Base-by-base conservation (phyloP, 2,888 invertebrate genomes). In the Spisula subtruncata region DNA sequence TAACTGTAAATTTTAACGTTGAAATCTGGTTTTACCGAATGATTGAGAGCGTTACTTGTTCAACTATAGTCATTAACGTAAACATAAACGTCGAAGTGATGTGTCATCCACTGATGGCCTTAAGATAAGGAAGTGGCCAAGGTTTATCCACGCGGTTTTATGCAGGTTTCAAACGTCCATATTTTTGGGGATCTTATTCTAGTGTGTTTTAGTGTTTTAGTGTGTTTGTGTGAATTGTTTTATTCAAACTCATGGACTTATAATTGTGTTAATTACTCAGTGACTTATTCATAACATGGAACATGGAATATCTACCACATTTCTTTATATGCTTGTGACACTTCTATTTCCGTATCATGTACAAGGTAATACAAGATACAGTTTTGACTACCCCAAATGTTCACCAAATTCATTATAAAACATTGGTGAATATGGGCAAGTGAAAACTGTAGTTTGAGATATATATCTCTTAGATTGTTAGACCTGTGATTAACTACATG, bases 41-140 rank as follows among this genome's bases (percentile, higher is more conserved):
- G 71, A 46, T 51, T 84, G 51, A 75, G 35, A 41, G 56, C 12
- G 51, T 35, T 84, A 51, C 75, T 80, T 80, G 54, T 20, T 80
- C 29, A 6, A 84, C n/a, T 56, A 35, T 51, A 79, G 32, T 56
- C n/a, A 41, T 54, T 79, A 25, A 48, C 51, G 71, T 29, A 80
- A 25, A 35, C 54, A 87, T 51, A 54, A 87, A 87, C 83, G 83
- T 87, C 83, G 54, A 60, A 20, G 32, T 25, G 75, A 83, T 88
- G 87, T 83, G 71, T 86, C 71, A 86, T 79, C 32, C 1, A 60
- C 4, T 16, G 89, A 84, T 92, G 32, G 90, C 92, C 92, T 54
- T 41, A 88, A 92, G 92, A 84, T 82, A 90, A 86, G 92, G 92
- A 92, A 92, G 92, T 92, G 83, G 83, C 60, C 87, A 87, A 51